Evolutionary conservation across 2,888 invertebrate species (phyloP).

Genomic region (Azorinus chamasolen): DNA sequence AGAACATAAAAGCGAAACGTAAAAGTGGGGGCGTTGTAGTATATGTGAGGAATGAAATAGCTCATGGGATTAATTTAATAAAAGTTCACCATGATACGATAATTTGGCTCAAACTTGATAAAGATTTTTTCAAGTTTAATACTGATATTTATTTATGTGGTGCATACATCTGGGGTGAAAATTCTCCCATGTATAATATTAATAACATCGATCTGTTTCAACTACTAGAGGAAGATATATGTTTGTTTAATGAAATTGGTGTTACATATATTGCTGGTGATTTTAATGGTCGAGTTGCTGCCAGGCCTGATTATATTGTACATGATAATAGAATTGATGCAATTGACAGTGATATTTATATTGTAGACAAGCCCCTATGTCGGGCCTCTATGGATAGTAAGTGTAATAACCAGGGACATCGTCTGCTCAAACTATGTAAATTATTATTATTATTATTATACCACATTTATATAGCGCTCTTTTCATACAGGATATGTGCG

Average conservation of each 20-base stretch:
- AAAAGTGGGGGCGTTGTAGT: slow-evolving; percentile 12
- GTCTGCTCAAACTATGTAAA: background rate
- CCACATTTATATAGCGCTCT: too few relatives aligned
- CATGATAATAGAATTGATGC: background rate
- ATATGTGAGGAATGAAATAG: background rate
- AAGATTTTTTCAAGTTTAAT: background rate
- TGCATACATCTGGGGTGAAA: slow-evolving; percentile 22
- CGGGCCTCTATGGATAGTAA: background rate
- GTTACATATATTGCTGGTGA: slow-evolving; percentile 38
- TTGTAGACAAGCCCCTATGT: background rate
- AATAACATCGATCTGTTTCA: slow-evolving; percentile 32
- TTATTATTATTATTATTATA: too few relatives aligned
- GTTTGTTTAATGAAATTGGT: slow-evolving; percentile 22
- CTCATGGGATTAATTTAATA: background rate
- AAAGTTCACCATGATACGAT: slow-evolving; percentile 1
- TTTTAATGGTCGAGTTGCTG: slow-evolving; percentile 33
- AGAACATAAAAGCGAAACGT: slow-evolving; percentile 5
- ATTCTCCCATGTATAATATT: slow-evolving; percentile 24
- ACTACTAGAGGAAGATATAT: slow-evolving; percentile 24
- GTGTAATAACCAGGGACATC: background rate
- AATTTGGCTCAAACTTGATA: slow-evolving; percentile 8
- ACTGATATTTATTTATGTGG: slow-evolving; percentile 6
- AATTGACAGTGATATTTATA: background rate
- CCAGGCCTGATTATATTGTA: background rate
- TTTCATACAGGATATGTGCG: too few relatives aligned